Conservation (phyloP, 2,113 vertebrate species). For the Egretta garzetta region DNA sequence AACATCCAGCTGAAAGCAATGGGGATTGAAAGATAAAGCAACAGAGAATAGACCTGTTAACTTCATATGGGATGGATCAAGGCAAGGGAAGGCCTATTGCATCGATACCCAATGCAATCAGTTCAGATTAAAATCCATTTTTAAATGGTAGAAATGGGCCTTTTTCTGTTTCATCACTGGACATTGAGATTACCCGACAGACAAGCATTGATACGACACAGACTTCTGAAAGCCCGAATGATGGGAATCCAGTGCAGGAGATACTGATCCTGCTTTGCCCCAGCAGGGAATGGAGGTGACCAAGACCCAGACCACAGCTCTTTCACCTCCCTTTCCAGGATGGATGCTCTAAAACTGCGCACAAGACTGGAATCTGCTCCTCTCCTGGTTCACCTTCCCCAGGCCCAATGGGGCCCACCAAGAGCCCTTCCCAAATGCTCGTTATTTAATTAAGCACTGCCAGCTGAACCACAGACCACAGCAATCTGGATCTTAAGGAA, state of each 20-base stretch:
- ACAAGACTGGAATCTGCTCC: neutral
- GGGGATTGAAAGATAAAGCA: neutral
- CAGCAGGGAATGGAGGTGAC: neutral
- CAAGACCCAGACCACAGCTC: no score
- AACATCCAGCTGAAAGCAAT: neutral
- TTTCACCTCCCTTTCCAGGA: neutral
- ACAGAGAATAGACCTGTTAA: neutral
- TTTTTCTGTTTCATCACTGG: neutral
- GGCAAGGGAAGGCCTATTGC: neutral
- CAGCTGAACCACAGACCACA: neutral
- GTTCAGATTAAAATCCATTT: neutral
- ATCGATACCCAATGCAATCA: neutral
- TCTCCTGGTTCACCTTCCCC: neutral
- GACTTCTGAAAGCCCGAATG: fast-evolving
- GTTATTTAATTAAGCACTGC: neutral
- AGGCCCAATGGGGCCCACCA: neutral
- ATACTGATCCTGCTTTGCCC: neutral
- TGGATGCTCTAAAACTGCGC: neutral
- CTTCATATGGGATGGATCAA: no score
- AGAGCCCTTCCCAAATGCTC: neutral
- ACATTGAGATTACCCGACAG: neutral
- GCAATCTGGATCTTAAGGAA: neutral
- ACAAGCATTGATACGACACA: fast-evolving
- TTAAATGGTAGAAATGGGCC: fast-evolving
- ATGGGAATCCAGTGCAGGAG: neutral